Evolutionary conservation across 2,888 invertebrate species (phyloP), one percentile per base, ranked within the genome.

Genomic region (Holacanthella duospinosa): DNA sequence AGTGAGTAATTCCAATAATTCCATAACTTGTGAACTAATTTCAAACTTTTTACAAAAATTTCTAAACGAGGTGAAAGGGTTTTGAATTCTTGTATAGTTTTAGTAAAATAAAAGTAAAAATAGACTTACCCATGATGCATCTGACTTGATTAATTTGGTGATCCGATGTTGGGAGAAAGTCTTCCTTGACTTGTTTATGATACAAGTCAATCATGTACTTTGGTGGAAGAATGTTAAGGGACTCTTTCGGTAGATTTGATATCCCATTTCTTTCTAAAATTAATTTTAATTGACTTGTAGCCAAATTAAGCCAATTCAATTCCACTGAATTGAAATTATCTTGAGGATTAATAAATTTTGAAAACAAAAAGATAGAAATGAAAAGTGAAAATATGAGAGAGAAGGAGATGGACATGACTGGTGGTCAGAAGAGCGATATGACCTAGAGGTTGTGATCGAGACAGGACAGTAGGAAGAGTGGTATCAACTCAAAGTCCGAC

Each of bases 121-220:
- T 16, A 36, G 21, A 43, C 64, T 64, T 43, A 64, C 64, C 64
- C 9, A 64, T 29, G 48, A 64, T 60, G 36, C 64, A 64, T 29
- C 64, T 27, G 26, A 64, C 60, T 24, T 60, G 60, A 21, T 55
- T 36, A 19, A 55, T 60, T 25, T 29, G 43, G 21, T 59, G 59
- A 54, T 63, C 26, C 6, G 44, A 36, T 29, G 57, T 57, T 43
- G 55, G 44, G 27, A 60, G 54, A 28, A 55, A 64, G 27, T 65
- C 75, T 71, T 21, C 74, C 74, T 61, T 58, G 1, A 65, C 58
- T 57, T 66, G 66, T 54, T 66, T 67, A 43, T 67, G 64, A 60
- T 69, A 69, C 53, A 69, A 60, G 44, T 69, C 69, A 53, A 69
- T 24, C 69, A 69, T 69, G 56, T 69, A 67, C 29, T 65, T 67